phyloP scores from a whole-genome alignment of 2,797 vertebrate species.

The Decapterus maruadsi region DNA sequence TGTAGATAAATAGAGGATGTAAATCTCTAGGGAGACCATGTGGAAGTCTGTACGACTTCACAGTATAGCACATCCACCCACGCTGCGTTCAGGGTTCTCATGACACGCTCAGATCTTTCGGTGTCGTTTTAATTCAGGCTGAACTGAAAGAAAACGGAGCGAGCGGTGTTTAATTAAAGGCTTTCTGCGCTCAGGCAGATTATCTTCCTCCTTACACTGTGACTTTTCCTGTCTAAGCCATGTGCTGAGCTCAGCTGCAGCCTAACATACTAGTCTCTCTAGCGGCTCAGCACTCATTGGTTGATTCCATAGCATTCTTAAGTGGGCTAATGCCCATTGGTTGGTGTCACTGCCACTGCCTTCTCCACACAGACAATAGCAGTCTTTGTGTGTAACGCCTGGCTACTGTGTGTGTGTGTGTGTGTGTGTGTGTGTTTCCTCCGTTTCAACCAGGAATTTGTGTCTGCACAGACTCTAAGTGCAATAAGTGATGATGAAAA shows the following conservation, averaged over 20 bases:
- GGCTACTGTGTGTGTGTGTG: slow-evolving; percentile 27
- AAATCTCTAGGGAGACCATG: slow-evolving; percentile 47
- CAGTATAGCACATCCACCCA: slow-evolving; percentile 60
- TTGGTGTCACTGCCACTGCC: slow-evolving; percentile 71
- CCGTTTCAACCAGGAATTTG: slow-evolving; percentile 53
- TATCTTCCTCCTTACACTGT: slow-evolving; percentile 26
- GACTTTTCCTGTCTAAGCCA: slow-evolving; percentile 38
- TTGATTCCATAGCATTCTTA: slow-evolving; percentile 63
- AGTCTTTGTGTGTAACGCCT: slow-evolving; percentile 72
- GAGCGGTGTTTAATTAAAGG: slow-evolving; percentile 9
- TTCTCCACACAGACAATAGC: slow-evolving; percentile 75
- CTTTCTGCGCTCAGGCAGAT: slow-evolving; percentile 21
- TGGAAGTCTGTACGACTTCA: slow-evolving; percentile 40
- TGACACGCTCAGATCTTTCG: slow-evolving; percentile 34
- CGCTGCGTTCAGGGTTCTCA: slow-evolving; percentile 34
- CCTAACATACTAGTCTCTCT: slow-evolving; percentile 47
- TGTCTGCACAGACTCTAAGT: slow-evolving; percentile 38
- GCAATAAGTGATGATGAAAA: slow-evolving; percentile 55
- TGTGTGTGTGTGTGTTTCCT: slow-evolving; percentile 43
- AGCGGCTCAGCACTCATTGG: slow-evolving; percentile 51
- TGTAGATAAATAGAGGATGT: slow-evolving; percentile 43
- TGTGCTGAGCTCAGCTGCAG: slow-evolving; percentile 55
- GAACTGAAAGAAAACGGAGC: neutral
- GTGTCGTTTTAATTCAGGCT: slow-evolving; percentile 21
- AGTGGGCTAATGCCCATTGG: slow-evolving; percentile 72